These are phyloP conservation scores for Seriola quinqueradiata DNA, from an alignment of 2,113 vertebrate species.

Conservation along the genomic window DNA sequence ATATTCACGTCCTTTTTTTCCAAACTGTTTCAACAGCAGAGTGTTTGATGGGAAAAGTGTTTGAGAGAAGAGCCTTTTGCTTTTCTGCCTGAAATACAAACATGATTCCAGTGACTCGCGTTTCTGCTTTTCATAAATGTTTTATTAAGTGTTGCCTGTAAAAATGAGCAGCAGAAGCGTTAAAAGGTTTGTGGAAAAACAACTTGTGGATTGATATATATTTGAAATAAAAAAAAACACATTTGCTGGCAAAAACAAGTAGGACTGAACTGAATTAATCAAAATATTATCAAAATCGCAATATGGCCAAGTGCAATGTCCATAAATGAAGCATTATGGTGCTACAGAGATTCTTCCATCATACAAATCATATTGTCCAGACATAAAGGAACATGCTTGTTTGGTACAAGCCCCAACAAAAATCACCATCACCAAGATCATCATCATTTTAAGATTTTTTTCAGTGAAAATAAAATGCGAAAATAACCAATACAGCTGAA, in stretches of 20 bases:
- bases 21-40: neutral
- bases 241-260: neutral
- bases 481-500: no score
- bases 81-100: slow-evolving; percentile 11
- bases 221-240: no score
- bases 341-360: no score
- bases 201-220: neutral
- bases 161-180: neutral
- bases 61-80: neutral
- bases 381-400: no score
- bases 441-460: no score
- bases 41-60: slow-evolving; percentile 10
- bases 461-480: no score
- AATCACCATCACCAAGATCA: no score
- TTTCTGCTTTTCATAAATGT: slow-evolving; percentile 32
- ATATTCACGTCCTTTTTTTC: neutral
- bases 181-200: neutral
- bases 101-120: neutral
- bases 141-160: neutral
- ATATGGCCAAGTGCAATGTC: no score
- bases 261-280: neutral
- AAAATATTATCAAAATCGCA: no score
- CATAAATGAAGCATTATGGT: no score
- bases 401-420: no score
- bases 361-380: no score